Percentiles rank a stretch among this genome's conserved stretches.
Conservation (phyloP, 2,888 invertebrate genomes). For the Danaus chrysippus region DNA sequence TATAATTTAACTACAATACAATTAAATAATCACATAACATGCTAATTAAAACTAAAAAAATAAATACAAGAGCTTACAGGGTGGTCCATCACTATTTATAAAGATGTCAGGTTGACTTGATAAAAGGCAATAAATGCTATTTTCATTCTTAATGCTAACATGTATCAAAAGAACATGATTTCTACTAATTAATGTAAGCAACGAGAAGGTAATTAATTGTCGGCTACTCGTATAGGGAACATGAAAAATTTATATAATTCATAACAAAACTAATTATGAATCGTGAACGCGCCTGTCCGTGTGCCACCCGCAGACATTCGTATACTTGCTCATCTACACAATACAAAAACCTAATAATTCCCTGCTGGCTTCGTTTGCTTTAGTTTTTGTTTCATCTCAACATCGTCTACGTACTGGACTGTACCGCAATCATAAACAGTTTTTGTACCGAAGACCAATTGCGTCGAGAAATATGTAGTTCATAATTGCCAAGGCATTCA, state of each 20-base stretch:
- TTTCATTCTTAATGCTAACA: conserved; percentile 52
- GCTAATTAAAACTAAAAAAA: conserved; percentile 46
- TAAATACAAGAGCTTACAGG: conserved; percentile 42
- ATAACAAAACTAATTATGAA: conserved; percentile 74
- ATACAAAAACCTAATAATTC: conserved; percentile 57
- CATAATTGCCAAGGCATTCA: conserved; percentile 31
- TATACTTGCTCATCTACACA: conserved; percentile 41
- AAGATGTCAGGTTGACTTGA: conserved; percentile 24
- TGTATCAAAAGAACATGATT: conserved; percentile 61
- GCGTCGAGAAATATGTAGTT: conserved; percentile 35
- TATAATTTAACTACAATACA: conserved; percentile 44
- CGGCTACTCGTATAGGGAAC: conserved; percentile 60
- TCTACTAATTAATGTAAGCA: conserved; percentile 72
- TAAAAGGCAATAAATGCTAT: conserved; percentile 25
- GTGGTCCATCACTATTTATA: conserved; percentile 46
- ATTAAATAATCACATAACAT: conserved; percentile 55
- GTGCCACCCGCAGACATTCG: conserved; percentile 66
- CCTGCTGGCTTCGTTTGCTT: conserved; percentile 34
- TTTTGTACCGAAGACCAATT: conserved; percentile 39
- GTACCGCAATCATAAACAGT: conserved; percentile 37
- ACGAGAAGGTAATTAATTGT: conserved; percentile 73
- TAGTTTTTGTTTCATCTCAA: conserved; percentile 31
- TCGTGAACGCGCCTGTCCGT: conserved; percentile 56
- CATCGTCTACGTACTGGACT: conserved; percentile 28
- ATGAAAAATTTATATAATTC: conserved; percentile 77